A percentile compares a stretch with the other conserved stretches of the same genome.
phyloP scores from a whole-genome alignment of 2,888 invertebrate species.

The Melikaiella ostensackeni region DNA sequence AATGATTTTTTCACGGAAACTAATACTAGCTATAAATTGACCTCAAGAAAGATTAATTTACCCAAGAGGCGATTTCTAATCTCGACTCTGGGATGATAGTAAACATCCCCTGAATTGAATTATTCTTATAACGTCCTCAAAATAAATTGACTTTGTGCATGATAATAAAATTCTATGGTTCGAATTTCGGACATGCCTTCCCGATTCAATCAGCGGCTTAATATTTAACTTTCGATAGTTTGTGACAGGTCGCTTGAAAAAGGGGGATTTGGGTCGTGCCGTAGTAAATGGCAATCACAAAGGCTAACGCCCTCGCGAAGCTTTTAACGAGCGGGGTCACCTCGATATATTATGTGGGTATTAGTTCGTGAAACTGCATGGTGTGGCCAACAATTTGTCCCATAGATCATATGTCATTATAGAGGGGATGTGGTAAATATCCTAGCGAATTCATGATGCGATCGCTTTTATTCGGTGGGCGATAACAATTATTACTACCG shows the following conservation, averaged over 20 bases:
- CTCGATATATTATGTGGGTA: constrained; percentile 69
- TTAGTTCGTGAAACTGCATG: constrained; percentile 65
- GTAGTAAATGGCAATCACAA: constrained; percentile 52
- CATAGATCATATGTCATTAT: constrained; percentile 56
- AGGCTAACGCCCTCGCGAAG: constrained; percentile 48
- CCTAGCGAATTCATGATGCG: constrained; percentile 30
- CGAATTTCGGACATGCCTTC: constrained; percentile 12
- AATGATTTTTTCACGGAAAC: neutral
- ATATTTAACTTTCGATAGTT: constrained; percentile 53
- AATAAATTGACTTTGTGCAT: constrained; percentile 8
- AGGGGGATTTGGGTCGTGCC: constrained; percentile 34
- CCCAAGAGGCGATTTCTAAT: neutral
- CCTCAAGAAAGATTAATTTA: neutral
- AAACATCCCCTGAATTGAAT: constrained; percentile 40
- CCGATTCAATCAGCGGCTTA: constrained; percentile 46
- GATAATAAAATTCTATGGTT: constrained; percentile 17
- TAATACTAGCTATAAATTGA: neutral
- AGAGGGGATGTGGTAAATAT: constrained; percentile 36
- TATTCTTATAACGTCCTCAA: constrained; percentile 34
- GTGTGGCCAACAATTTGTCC: constrained; percentile 67
- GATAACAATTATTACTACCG: constrained; percentile 39
- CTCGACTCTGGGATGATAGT: neutral
- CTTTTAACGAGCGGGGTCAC: constrained; percentile 55
- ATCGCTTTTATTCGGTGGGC: constrained; percentile 25
- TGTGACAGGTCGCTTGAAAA: constrained; percentile 41